Conservation (phyloP, 2,797 vertebrate genomes). For the Loriculus beryllinus region DNA sequence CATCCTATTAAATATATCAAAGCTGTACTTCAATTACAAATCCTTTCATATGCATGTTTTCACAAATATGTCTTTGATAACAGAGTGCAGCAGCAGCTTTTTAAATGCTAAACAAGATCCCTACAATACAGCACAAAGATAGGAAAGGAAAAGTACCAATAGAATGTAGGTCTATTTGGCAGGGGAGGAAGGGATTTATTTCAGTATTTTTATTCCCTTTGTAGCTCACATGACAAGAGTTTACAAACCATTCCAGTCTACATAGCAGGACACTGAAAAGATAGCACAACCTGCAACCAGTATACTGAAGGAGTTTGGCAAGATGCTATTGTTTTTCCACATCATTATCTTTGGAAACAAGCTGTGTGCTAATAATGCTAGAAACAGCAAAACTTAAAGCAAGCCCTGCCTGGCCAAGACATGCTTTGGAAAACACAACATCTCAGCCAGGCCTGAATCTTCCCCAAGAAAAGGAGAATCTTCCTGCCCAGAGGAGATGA, state of each 20-base stretch:
- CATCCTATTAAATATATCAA: conserved; percentile 79
- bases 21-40: conserved; percentile 76
- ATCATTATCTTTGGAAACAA: conserved; percentile 56
- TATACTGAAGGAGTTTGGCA: neutral
- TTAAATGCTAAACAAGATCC: conserved; percentile 63
- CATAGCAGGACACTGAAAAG: neutral
- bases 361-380: conserved; percentile 21
- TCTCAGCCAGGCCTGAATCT: neutral
- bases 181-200: neutral
- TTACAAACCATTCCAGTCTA: conserved; percentile 21
- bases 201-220: conserved; percentile 5
- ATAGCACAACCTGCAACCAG: conserved; percentile 12
- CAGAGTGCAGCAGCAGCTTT: conserved; percentile 63
- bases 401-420: neutral
- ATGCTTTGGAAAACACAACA: conserved; percentile 7
- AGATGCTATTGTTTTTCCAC: conserved; percentile 31
- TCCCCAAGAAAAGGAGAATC: neutral
- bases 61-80: conserved; percentile 78
- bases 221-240: neutral
- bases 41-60: conserved; percentile 76
- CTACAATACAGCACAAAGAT: neutral
- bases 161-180: conserved; percentile 9
- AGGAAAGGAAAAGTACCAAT: neutral
- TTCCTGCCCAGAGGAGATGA: neutral
- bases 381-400: conserved; percentile 28